Percentiles rank a stretch among this genome's conserved stretches.
Conservation (phyloP, 2,888 invertebrate genomes). For the Tanypteryx hageni region DNA sequence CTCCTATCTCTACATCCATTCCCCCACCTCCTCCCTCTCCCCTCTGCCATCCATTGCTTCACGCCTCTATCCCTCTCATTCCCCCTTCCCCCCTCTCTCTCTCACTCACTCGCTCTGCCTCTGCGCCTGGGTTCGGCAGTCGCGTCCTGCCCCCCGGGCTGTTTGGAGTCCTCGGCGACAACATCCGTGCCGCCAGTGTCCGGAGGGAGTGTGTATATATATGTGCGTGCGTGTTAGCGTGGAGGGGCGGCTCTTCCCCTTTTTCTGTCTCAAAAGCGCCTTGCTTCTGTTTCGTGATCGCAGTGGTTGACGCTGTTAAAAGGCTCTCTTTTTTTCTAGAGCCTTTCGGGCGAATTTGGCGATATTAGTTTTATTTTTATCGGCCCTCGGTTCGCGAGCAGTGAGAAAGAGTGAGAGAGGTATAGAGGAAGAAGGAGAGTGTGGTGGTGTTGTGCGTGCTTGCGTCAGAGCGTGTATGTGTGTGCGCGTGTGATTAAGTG, state of each 20-base stretch:
- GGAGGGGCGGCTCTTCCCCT: background rate
- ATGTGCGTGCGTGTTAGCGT: background rate
- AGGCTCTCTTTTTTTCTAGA: too few relatives aligned
- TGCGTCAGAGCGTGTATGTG: background rate
- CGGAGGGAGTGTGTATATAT: background rate
- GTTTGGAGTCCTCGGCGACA: constrained; percentile 18
- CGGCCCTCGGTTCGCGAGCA: background rate
- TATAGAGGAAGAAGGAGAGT: background rate
- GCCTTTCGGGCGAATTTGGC: too few relatives aligned
- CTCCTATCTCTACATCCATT: background rate
- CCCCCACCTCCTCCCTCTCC: background rate
- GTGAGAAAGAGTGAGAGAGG: background rate
- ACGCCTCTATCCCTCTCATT: background rate
- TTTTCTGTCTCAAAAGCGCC: background rate
- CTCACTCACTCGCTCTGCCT: background rate
- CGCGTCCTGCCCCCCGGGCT: constrained; percentile 59
- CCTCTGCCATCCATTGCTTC: constrained; percentile 25
- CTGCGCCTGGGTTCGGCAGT: constrained; percentile 59
- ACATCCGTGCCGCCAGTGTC: constrained; percentile 5
- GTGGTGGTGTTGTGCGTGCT: constrained; percentile 2
- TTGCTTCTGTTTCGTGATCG: background rate
- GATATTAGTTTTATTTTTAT: background rate
- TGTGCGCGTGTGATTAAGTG: constrained; percentile 18
- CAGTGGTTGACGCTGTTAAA: background rate
- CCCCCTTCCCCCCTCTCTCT: background rate